phyloP scores from a whole-genome alignment of 1,140 invertebrate species.

The Vanessa atalanta region DNA sequence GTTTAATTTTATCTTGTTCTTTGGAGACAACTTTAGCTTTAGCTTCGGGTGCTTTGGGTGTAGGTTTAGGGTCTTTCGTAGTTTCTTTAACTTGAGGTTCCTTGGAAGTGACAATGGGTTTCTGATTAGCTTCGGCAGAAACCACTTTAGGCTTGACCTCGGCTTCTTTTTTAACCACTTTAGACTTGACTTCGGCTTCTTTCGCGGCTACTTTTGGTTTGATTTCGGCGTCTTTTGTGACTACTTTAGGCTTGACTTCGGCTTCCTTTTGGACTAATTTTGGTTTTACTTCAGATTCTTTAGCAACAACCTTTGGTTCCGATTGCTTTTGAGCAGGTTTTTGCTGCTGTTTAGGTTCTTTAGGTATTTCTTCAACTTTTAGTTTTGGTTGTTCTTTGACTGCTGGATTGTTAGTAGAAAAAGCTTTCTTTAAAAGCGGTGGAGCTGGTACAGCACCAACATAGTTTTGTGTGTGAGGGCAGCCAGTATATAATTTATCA shows the following conservation, averaged over 20 bases:
- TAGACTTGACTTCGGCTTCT: slow-evolving; percentile 31
- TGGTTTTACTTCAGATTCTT: slow-evolving; percentile 31
- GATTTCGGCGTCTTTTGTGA: slow-evolving; percentile 10
- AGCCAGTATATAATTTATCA: slow-evolving; percentile 81
- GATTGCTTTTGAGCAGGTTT: background rate
- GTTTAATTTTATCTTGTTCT: slow-evolving; percentile 8
- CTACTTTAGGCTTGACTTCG: slow-evolving; percentile 37
- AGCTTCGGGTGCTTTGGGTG: slow-evolving; percentile 29
- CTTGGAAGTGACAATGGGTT: slow-evolving; percentile 21
- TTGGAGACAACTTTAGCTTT: slow-evolving; percentile 34
- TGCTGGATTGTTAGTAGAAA: slow-evolving; percentile 48
- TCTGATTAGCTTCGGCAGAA: slow-evolving; percentile 21
- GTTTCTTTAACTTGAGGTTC: slow-evolving; percentile 11
- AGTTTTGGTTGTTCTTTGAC: slow-evolving; percentile 39
- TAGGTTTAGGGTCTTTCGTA: slow-evolving; percentile 37
- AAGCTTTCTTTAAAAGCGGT: slow-evolving; percentile 79
- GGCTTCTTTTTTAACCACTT: slow-evolving; percentile 28
- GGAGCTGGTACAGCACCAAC: slow-evolving; percentile 82
- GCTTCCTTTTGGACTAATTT: slow-evolving; percentile 29
- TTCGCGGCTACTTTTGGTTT: slow-evolving; percentile 37
- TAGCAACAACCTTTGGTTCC: slow-evolving; percentile 34
- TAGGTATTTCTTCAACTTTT: slow-evolving; percentile 36
- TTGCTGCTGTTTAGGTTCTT: slow-evolving; percentile 29
- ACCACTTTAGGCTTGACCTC: slow-evolving; percentile 29
- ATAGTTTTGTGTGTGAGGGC: slow-evolving; percentile 84